phyloP scores from a whole-genome alignment of 2,113 vertebrate genomes.

The Pangasianodon gigas region DNA sequence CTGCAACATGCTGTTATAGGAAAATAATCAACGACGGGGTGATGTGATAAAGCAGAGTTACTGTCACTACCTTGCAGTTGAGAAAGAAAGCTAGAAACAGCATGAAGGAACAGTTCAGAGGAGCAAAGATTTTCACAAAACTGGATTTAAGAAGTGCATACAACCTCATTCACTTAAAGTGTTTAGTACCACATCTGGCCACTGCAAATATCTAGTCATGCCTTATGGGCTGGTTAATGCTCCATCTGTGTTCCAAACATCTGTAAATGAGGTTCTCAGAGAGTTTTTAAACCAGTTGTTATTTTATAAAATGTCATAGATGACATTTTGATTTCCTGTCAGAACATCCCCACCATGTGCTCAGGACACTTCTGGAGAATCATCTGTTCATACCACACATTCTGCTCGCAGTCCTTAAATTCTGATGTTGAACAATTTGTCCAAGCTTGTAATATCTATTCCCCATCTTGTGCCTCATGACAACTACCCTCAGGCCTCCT shows the following conservation, averaged over 20 bases:
- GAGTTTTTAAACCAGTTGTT: not conserved
- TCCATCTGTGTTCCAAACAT: not conserved
- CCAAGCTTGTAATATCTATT: not conserved
- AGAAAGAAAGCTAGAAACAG: no score
- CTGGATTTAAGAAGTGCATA: not conserved
- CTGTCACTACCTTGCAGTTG: no score
- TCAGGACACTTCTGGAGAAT: not conserved
- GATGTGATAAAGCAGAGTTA: no score
- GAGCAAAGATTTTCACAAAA: not conserved
- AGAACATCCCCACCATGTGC: not conserved
- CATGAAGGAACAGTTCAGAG: not conserved
- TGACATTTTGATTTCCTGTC: not conserved
- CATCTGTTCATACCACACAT: not conserved
- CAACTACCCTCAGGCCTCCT: constrained; percentile 1
- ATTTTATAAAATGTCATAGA: not conserved
- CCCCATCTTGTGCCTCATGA: not conserved
- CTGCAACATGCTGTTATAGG: not conserved
- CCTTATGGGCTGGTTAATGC: not conserved
- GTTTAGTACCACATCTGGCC: not conserved
- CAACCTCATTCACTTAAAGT: not conserved
- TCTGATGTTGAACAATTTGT: not conserved
- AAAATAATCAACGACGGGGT: no score
- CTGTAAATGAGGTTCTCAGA: not conserved
- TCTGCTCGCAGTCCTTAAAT: not conserved
- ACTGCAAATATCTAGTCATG: not conserved